These are phyloP conservation scores for Saimiri boliviensis DNA, from an alignment of 2,113 vertebrate species.

Conservation along the genomic window DNA sequence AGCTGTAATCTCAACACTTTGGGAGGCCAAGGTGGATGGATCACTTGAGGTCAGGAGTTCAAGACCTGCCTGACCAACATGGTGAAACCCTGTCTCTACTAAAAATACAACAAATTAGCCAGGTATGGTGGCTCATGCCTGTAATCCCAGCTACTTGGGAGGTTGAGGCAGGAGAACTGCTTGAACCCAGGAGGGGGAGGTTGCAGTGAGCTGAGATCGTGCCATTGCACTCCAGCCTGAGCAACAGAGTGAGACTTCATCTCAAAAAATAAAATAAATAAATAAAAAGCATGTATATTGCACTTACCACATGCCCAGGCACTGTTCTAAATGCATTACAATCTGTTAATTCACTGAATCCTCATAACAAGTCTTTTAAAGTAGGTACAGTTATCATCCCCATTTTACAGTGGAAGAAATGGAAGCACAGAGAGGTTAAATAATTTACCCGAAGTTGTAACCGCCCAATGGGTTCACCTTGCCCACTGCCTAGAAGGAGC, in stretches of 20 bases:
- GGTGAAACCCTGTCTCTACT: neutral
- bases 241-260: no score
- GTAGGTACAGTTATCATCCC: neutral
- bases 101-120: no score
- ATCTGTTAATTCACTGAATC: neutral
- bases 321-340: slow-evolving; percentile 30
- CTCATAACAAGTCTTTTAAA: neutral
- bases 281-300: neutral
- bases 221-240: no score
- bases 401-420: slow-evolving; percentile 7
- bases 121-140: no score
- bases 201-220: no score
- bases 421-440: neutral
- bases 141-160: no score
- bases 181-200: no score
- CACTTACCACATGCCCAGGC: neutral
- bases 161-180: no score
- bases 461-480: no score
- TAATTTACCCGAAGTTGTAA: neutral
- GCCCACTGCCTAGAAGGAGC: no score
- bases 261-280: neutral
- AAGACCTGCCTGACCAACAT: neutral
- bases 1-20: no score
- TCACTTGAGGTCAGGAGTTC: neutral
- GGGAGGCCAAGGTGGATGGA: no score